Conservation (phyloP, 1,140 invertebrate species). For the Panagrolaimus sp. region DNA sequence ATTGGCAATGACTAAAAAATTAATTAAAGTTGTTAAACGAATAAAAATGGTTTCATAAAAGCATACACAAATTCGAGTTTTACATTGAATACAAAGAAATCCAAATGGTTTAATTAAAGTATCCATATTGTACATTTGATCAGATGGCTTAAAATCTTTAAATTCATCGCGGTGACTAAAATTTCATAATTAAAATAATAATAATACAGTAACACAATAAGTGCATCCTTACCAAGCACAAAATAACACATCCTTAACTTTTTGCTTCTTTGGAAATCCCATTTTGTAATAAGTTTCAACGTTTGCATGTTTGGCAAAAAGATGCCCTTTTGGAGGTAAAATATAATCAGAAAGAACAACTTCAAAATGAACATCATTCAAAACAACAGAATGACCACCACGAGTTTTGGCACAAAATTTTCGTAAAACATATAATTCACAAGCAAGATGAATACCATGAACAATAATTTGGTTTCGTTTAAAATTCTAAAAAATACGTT, state of each 20-base stretch:
- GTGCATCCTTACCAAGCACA: neutral
- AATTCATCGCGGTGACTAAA: neutral
- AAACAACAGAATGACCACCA: neutral
- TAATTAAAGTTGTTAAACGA: too few species aligned
- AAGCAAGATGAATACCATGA: slow-evolving; percentile 2
- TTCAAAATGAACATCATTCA: slow-evolving; percentile 13
- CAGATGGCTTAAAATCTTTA: neutral
- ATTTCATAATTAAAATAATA: too few species aligned
- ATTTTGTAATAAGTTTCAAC: slow-evolving; percentile 12
- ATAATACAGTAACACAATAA: too few species aligned
- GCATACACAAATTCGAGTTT: neutral
- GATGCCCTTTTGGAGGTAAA: neutral
- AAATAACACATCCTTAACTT: neutral
- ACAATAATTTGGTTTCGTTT: slow-evolving; percentile 15
- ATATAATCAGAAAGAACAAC: neutral
- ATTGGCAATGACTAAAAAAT: neutral
- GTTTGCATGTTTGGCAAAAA: neutral
- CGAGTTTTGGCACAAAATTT: slow-evolving; percentile 10
- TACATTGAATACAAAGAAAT: neutral
- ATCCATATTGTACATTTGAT: neutral
- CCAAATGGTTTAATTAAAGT: neutral
- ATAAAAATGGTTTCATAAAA: too few species aligned
- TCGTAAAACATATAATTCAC: neutral
- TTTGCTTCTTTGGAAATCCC: slow-evolving; percentile 12
- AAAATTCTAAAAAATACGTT: neutral